Evolutionary conservation across 2,888 invertebrate genomes (phyloP), one percentile per base, ranked within the genome.

Genomic region (Sycophila texana): DNA sequence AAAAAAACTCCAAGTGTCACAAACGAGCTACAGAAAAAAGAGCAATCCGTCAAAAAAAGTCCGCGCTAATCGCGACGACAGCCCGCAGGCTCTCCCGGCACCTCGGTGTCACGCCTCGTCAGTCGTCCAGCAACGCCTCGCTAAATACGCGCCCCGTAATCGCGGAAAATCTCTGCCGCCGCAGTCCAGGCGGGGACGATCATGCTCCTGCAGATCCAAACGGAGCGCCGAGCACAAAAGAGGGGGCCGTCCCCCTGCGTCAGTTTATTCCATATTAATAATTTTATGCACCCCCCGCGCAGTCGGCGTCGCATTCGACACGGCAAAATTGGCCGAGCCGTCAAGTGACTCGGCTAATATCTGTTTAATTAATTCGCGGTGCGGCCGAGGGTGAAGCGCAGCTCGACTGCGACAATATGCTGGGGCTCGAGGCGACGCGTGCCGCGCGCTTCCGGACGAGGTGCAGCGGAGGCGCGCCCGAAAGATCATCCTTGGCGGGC

Each of bases 331-430:
- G 84, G 82, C 82, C 80, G 76, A 80, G 77, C 82, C 84, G 86
- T 86, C 84, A 86, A 89, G 87, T 87, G 87, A 89, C 83, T 86
- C 85, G 84, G 80, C 86, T 90, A 90, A 89, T 90, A 88, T 88
- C 85, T 84, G 86, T 89, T 90, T 89, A 88, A 89, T 90, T 88
- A 89, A 88, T 89, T 87, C 85, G 70, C 63, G 75, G 39, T 57
- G n/a, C n/a, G 67, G n/a, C 73, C 18, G 22, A n/a, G 22, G 53
- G 20, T 60, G 60, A 57, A 4, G 58, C 39, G 39, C 7, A 70
- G 1, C 60, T 30, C 26, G 70, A 74, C 65, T 22, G 16, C 20
- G 53, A 58, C 74, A 80, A 80, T 80, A 77, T 74, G 80, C 26
- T 26, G 26, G 26, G 26, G 26, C 60, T 73, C 70, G 57, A 26